Evolutionary conservation across 2,888 invertebrate species (phyloP).

Genomic region (Agrochola lychnidis): DNA sequence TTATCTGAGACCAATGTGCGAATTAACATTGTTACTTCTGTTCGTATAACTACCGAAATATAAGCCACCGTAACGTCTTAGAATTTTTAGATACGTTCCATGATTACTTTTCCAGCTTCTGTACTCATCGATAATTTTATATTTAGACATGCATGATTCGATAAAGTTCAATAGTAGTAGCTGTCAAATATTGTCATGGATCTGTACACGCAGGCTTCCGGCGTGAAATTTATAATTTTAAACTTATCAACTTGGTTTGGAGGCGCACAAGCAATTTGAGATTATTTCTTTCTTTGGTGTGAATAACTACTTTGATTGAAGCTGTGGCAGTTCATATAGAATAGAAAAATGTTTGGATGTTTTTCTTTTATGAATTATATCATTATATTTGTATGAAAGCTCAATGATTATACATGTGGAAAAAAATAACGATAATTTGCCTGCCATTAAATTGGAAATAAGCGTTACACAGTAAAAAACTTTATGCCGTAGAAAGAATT

Average conservation of each 20-base stretch:
- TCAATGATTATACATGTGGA: slow-evolving; percentile 56
- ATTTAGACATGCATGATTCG: slow-evolving; percentile 76
- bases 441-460: slow-evolving; percentile 54
- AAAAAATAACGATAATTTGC: slow-evolving; percentile 66
- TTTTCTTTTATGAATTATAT: slow-evolving; percentile 45
- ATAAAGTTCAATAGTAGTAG: slow-evolving; percentile 68
- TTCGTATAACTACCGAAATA: slow-evolving; percentile 18
- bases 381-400: slow-evolving; percentile 45
- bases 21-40: slow-evolving; percentile 17
- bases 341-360: slow-evolving; percentile 63
- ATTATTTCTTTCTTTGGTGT: slow-evolving; percentile 64
- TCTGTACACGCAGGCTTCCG: slow-evolving; percentile 70
- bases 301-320: slow-evolving; percentile 74
- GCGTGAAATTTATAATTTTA: slow-evolving; percentile 86
- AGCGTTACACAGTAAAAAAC: slow-evolving; percentile 63
- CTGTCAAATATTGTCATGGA: slow-evolving; percentile 80
- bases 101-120: slow-evolving; percentile 56
- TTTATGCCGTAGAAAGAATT: slow-evolving; percentile 77
- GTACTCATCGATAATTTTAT: slow-evolving; percentile 71
- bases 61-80: slow-evolving; percentile 34
- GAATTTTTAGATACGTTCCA: slow-evolving; percentile 13
- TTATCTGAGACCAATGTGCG: slow-evolving; percentile 21
- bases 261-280: slow-evolving; percentile 70
- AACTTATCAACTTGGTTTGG: slow-evolving; percentile 75
- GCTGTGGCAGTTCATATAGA: slow-evolving; percentile 63